Evolutionary conservation across 2,888 invertebrate genomes (phyloP).

Genomic region (Sarcophaga caerulescens): DNA sequence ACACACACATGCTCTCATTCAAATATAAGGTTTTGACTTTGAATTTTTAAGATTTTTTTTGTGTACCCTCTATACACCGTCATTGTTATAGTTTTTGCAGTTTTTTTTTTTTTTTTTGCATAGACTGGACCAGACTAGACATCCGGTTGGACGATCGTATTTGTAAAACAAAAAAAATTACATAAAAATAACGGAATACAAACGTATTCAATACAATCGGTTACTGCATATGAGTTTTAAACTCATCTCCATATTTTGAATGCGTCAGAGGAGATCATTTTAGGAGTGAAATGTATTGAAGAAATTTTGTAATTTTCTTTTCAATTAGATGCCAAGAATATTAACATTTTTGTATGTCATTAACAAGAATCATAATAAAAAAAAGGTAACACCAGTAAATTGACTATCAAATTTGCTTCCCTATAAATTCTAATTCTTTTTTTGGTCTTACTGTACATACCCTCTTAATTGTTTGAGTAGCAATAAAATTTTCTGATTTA

Average conservation of each 20-base stretch:
- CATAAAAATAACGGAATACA: background rate
- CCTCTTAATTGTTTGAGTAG: too few relatives aligned
- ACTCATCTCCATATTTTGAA: background rate
- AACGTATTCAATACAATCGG: background rate
- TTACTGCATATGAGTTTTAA: background rate
- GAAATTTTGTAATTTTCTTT: too few relatives aligned
- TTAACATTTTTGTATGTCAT: too few relatives aligned
- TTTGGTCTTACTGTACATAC: too few relatives aligned
- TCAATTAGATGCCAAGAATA: too few relatives aligned
- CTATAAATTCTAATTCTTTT: too few relatives aligned
- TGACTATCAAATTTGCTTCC: too few relatives aligned
- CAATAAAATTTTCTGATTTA: too few relatives aligned
- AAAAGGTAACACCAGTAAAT: too few relatives aligned
- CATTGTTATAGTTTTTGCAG: conserved; percentile 32
- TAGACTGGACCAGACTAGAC: conserved; percentile 65
- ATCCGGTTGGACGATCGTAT: conserved; percentile 64
- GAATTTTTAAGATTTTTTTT: conserved; percentile 33
- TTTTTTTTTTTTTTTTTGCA: conserved; percentile 33
- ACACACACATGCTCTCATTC: background rate
- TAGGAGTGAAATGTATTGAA: too few relatives aligned
- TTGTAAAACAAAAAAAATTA: conserved; percentile 27
- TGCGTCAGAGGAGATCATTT: too few relatives aligned
- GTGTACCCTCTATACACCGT: conserved; percentile 18
- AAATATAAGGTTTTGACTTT: conserved; percentile 41
- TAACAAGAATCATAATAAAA: too few relatives aligned